Conservation (phyloP, 2,888 invertebrate genomes). For the Callinectes sapidus region DNA sequence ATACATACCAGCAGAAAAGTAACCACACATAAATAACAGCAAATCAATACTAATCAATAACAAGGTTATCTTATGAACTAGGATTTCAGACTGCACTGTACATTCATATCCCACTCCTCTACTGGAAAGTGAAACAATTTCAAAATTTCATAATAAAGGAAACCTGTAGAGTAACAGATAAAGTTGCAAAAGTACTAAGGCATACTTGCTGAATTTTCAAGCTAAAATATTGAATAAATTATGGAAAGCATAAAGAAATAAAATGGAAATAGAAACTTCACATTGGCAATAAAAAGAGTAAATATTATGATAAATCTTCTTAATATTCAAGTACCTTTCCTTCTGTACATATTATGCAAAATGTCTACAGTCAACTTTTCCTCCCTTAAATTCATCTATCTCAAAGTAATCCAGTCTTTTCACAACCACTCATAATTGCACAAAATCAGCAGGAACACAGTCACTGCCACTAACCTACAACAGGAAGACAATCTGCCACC, state of each 20-base stretch:
- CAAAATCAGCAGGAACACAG: constrained; percentile 1
- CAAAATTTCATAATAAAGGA: background rate
- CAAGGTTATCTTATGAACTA: background rate
- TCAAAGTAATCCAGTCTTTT: background rate
- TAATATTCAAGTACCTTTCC: background rate
- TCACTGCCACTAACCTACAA: constrained; percentile 39
- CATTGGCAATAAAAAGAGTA: background rate
- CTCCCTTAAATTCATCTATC: background rate
- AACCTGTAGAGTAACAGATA: background rate
- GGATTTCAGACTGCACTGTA: background rate
- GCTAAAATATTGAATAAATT: background rate
- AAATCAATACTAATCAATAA: background rate
- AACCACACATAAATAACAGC: background rate
- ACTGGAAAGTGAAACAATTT: background rate
- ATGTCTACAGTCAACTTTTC: background rate
- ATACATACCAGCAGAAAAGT: too few species aligned
- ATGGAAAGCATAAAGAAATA: background rate
- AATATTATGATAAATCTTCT: background rate
- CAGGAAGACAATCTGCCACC: constrained; percentile 46
- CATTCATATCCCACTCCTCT: background rate
- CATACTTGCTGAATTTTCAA: background rate
- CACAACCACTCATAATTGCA: constrained; percentile 32
- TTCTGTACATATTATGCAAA: background rate
- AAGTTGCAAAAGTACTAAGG: background rate
- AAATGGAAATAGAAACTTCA: background rate